These are phyloP conservation scores for Diplazon laetatorius DNA, from an alignment of 2,888 invertebrate species.

Conservation along the genomic window DNA sequence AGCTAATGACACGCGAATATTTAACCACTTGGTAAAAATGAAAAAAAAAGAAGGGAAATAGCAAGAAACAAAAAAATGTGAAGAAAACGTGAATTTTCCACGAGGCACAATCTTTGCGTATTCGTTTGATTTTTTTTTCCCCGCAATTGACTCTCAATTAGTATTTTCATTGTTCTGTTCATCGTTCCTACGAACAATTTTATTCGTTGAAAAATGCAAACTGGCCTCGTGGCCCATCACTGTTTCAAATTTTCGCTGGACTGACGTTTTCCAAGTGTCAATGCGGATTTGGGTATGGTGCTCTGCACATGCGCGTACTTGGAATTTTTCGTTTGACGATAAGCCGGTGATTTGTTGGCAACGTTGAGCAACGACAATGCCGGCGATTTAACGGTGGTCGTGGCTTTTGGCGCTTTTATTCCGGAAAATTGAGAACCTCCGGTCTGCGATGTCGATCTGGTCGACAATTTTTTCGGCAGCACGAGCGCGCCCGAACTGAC, in stretches of 20 bases:
- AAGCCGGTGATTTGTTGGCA: conserved; percentile 18
- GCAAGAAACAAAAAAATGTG: too few species aligned
- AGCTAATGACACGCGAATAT: too few species aligned
- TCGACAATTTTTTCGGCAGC: conserved; percentile 40
- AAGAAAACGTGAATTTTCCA: too few species aligned
- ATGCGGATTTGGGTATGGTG: conserved; percentile 67
- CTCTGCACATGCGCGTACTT: conserved; percentile 71
- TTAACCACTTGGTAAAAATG: too few species aligned
- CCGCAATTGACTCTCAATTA: too few species aligned
- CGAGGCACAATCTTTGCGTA: too few species aligned
- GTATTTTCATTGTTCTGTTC: too few species aligned
- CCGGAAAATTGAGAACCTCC: neutral
- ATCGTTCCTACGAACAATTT: too few species aligned
- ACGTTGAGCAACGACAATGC: conserved; percentile 23
- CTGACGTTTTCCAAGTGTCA: conserved; percentile 54
- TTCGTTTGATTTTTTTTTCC: too few species aligned
- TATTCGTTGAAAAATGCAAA: too few species aligned
- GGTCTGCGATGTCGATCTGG: conserved; percentile 6
- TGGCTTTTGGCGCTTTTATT: conserved; percentile 33
- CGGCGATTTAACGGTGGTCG: conserved; percentile 25
- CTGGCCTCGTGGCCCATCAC: too few species aligned
- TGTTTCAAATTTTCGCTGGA: conserved; percentile 30
- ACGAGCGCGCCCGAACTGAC: conserved; percentile 45
- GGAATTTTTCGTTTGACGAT: conserved; percentile 59
- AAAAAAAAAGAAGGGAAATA: too few species aligned